Percentiles rank a stretch among this genome's conserved stretches.
Conservation (phyloP, 1,140 invertebrate genomes). For the Orchestia grillus region DNA sequence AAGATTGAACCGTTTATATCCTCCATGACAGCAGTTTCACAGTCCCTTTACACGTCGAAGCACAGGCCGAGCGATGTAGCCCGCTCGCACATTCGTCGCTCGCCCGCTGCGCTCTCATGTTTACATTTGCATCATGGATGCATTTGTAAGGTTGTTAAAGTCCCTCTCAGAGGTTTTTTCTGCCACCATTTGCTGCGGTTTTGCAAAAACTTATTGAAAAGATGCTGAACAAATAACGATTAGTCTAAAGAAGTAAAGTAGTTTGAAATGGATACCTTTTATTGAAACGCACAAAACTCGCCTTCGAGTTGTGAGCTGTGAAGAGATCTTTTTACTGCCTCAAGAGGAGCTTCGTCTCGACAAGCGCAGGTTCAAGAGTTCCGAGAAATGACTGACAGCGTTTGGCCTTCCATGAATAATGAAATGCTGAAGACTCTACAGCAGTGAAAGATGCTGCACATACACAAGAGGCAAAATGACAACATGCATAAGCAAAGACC, state of each 20-base stretch:
- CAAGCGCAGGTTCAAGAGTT: not conserved
- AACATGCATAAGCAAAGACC: not conserved
- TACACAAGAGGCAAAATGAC: not conserved
- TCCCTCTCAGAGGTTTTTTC: not conserved
- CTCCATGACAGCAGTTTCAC: no score
- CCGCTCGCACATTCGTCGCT: no score
- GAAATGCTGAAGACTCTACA: not conserved
- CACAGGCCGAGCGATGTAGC: no score
- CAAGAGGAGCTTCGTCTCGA: not conserved
- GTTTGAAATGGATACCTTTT: not conserved
- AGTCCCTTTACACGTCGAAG: no score
- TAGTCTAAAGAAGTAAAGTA: not conserved
- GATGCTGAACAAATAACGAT: not conserved
- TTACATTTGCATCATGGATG: not conserved
- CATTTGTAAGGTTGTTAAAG: not conserved
- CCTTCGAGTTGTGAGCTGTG: not conserved
- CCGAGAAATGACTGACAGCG: not conserved
- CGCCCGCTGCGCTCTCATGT: no score
- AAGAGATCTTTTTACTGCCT: not conserved
- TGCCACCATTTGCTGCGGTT: not conserved
- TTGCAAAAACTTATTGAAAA: not conserved
- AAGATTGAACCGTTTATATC: no score
- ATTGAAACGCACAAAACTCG: not conserved
- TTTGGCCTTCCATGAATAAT: not conserved
- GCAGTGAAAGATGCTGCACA: not conserved